These are phyloP conservation scores for Enteromius viviparus DNA, from an alignment of 2,797 vertebrate species.

Conservation along the genomic window DNA sequence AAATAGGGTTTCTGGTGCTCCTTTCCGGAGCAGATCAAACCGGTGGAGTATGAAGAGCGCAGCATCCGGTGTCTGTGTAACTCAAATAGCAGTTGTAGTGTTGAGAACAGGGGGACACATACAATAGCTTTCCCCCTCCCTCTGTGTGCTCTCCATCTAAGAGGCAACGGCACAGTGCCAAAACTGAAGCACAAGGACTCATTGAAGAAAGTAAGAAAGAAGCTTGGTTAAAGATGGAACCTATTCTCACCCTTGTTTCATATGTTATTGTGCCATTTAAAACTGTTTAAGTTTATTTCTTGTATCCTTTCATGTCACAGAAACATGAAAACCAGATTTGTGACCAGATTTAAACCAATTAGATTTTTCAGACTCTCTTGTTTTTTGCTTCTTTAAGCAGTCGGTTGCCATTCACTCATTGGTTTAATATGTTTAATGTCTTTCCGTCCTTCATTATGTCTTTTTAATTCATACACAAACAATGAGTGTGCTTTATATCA, in stretches of 20 bases:
- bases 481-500: constrained; percentile 5
- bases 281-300: constrained; percentile 55
- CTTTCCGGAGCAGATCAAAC: neutral
- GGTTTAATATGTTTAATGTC: neutral
- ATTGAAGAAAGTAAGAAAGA: constrained; percentile 79
- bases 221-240: constrained; percentile 74
- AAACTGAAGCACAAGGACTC: constrained; percentile 81
- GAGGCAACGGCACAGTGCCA: constrained; percentile 77
- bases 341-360: constrained; percentile 13
- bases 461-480: constrained; percentile 22
- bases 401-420: neutral
- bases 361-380: neutral
- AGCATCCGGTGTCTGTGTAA: constrained; percentile 69
- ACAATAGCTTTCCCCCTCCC: constrained; percentile 73
- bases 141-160: constrained; percentile 77
- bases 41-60: constrained; percentile 61
- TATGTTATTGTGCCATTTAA: constrained; percentile 60
- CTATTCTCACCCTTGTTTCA: constrained; percentile 65
- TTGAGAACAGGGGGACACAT: constrained; percentile 76
- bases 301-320: constrained; percentile 38
- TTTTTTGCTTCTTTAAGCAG: neutral
- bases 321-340: no score
- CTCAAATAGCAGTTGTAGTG: constrained; percentile 73
- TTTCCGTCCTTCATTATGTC: constrained; percentile 1
- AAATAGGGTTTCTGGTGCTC: constrained; percentile 7